Percentiles rank a stretch among this genome's conserved stretches.
Conservation (phyloP, 2,888 invertebrate genomes). For the Belgica antarctica region DNA sequence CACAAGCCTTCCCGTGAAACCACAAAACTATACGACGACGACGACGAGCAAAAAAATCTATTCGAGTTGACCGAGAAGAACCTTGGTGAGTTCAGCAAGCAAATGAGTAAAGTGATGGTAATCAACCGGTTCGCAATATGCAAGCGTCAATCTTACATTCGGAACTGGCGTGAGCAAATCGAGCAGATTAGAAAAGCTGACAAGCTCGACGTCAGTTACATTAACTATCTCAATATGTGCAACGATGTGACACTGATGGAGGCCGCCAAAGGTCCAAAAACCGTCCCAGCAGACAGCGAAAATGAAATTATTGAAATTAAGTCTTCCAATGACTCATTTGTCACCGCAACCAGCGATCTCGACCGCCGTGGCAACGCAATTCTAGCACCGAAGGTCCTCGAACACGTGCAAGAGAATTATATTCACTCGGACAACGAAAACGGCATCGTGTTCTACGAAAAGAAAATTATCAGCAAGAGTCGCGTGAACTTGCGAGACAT, state of each 20-base stretch:
- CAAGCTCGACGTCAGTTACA: conserved; percentile 9
- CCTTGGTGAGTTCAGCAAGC: conserved; percentile 45
- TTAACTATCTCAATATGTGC: conserved; percentile 30
- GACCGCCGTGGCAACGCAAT: conserved; percentile 26
- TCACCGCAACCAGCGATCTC: conserved; percentile 48
- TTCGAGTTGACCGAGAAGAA: conserved; percentile 47
- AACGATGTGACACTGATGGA: conserved; percentile 24
- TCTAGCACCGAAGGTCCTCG: conserved; percentile 46
- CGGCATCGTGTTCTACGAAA: conserved; percentile 68
- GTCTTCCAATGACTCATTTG: conserved; percentile 47
- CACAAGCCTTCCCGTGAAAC: conserved; percentile 45
- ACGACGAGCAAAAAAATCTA: conserved; percentile 44
- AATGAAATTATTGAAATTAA: too few relatives aligned
- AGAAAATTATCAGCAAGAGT: conserved; percentile 53
- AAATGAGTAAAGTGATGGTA: conserved; percentile 20
- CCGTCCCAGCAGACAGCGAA: conserved; percentile 49
- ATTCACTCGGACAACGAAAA: conserved; percentile 71
- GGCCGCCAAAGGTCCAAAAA: conserved; percentile 47
- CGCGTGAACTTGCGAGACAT: neutral
- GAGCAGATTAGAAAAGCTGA: conserved; percentile 39
- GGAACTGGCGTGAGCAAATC: conserved; percentile 38
- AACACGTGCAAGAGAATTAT: conserved; percentile 67
- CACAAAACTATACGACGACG: conserved; percentile 6
- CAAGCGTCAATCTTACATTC: conserved; percentile 28
- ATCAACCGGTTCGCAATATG: conserved; percentile 18